These are phyloP conservation scores for Oopsacas minuta DNA, from an alignment of 37 sponge, comb jelly and placozoan genomes.

Conservation along the genomic window DNA sequence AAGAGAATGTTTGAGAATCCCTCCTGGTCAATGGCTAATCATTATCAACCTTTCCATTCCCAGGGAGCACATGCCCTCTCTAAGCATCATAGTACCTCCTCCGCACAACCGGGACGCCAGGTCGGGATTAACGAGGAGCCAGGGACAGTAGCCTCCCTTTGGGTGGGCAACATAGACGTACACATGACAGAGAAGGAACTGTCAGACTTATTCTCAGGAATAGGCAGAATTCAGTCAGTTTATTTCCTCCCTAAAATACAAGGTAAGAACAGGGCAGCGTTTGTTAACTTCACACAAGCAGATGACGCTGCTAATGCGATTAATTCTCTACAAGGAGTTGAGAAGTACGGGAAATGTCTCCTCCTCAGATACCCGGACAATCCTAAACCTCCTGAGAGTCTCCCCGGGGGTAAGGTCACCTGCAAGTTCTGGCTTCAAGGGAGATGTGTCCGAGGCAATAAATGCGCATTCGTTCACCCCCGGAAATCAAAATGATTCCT, in stretches of 20 bases:
- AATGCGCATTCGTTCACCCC: constrained; percentile 11
- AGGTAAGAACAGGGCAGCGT: background rate
- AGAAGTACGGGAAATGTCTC: constrained; percentile 28
- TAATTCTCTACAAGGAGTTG: background rate
- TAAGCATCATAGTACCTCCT: background rate
- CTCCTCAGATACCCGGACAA: constrained; percentile 55
- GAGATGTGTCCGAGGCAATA: background rate
- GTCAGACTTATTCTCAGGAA: constrained; percentile 26
- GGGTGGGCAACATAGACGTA: constrained; percentile 59
- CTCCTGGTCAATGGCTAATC: background rate
- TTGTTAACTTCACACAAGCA: constrained; percentile 12
- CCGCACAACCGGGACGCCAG: background rate
- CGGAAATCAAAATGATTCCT: background rate
- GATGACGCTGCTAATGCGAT: constrained; percentile 22
- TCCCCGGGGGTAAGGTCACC: constrained; percentile 8
- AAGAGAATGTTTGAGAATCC: constrained; percentile 10
- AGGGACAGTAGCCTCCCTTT: constrained; percentile 31
- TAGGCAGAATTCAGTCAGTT: background rate
- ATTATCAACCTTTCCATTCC: background rate
- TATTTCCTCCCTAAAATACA: constrained; percentile 7
- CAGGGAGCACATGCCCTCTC: background rate
- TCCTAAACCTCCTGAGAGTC: constrained; percentile 21
- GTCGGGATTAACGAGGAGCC: background rate
- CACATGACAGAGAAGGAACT: constrained; percentile 41
- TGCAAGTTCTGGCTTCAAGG: constrained; percentile 14